Evolutionary conservation across 1,140 invertebrate genomes (phyloP), one percentile per base, ranked within the genome.

Genomic region (Elymnias hypermnestra): DNA sequence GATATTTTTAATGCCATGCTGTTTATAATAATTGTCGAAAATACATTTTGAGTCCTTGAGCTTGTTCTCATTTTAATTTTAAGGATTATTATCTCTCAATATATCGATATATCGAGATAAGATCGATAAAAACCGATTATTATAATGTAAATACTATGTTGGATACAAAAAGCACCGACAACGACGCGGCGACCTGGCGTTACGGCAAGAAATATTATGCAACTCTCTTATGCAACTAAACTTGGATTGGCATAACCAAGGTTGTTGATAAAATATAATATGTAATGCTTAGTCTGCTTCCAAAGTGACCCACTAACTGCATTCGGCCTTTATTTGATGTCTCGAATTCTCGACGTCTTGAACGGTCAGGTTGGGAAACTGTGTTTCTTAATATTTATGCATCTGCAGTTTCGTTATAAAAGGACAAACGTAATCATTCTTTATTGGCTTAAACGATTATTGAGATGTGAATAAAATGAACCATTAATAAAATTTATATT

Each of bases 171-270:
- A 33, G 23, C 29, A 22, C 40, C 17, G 28, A 33, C 31, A 31
- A 17, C 38, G 9, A 7, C 33, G 26, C n/a, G 8, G 1, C 2
- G 23, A 3, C 23, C 41, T 19, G 37, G 36, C 21, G 39, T 49
- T 59, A 49, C 44, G 33, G 41, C 54, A 53, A 57, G 33, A 57
- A 42, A 42, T 51, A 37, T 73, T 73, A 76, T 68, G 63, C 60
- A 76, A 76, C 21, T 21, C 15, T 6, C 23, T 63, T 69, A 77
- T 72, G 71, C 60, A 77, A 74, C 57, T 61, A 63, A 60, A 60
- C 59, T 70, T 63, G 65, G 57, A 54, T 60, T 61, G 64, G 57
- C 59, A 51, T 52, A 44, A 44, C 46, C 63, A 69, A 67, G 56
- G 64, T 66, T 58, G 61, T 66, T 58, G 61, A 62, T 72, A 64